Evolutionary conservation across 1,140 invertebrate species (phyloP).

Genomic region (Muscidifurax raptorellus): DNA sequence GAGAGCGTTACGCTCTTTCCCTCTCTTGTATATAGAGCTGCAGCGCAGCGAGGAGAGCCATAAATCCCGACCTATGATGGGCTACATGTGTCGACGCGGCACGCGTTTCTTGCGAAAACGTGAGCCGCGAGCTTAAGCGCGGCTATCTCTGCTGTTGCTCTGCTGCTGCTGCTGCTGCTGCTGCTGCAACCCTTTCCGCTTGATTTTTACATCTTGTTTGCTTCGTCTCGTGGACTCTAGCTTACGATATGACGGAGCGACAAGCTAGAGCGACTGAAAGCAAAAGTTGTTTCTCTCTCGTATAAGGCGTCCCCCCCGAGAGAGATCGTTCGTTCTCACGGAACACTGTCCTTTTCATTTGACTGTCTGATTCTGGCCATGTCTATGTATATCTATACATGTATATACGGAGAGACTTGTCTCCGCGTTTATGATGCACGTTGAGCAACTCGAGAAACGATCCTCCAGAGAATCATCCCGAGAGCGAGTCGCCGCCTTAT

Average conservation of each 20-base stretch:
- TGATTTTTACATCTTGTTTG: conserved; percentile 71
- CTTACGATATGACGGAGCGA: neutral
- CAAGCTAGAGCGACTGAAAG: conserved; percentile 16
- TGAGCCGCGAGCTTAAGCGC: conserved; percentile 64
- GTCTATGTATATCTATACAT: conserved; percentile 31
- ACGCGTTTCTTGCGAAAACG: conserved; percentile 70
- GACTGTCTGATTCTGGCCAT: neutral
- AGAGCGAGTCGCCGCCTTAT: too few relatives aligned
- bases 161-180: neutral
- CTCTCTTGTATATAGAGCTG: too few relatives aligned
- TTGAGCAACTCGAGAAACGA: too few relatives aligned
- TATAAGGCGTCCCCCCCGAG: neutral
- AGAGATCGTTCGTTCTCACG: neutral
- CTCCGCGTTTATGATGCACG: too few relatives aligned
- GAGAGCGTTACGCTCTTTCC: conserved; percentile 55
- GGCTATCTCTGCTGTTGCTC: too few relatives aligned
- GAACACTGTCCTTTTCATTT: neutral
- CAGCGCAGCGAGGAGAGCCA: conserved; percentile 36
- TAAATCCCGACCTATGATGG: conserved; percentile 71
- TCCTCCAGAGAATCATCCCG: too few relatives aligned
- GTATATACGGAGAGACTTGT: too few relatives aligned
- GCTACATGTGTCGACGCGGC: conserved; percentile 70
- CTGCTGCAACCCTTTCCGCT: neutral
- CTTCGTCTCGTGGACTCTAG: conserved; percentile 42
- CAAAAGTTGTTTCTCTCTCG: conserved; percentile 20